Evolutionary conservation across 2,888 invertebrate genomes (phyloP), one percentile per base, ranked within the genome.

Genomic region (Paralinhomoeus sp.): DNA sequence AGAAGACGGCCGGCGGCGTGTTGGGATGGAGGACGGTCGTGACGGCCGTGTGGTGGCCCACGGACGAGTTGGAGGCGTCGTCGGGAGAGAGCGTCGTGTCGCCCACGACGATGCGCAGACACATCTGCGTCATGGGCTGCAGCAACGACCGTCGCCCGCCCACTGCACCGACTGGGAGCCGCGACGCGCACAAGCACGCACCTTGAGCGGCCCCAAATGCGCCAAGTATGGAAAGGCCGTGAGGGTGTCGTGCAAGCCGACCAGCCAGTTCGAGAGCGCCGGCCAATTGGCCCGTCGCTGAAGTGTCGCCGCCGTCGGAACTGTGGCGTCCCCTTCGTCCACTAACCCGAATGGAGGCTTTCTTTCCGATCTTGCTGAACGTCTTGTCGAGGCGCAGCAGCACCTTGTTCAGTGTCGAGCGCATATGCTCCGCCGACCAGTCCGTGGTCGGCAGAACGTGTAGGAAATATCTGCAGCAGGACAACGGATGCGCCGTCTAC

Each of bases 201-300:
- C 85, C 73, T 91, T 93, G 47, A 93, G 73, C 64, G 91, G 85
- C 55, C 85, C 87, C 51, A 74, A 65, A 62, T 93, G 89, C 58
- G 91, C 81, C 44, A 97, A 83, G 64, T 85, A 93, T 0, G 87
- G 84, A 65, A 84, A 89, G 49, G 80, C 76, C 47, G 78, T 73
- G 63, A 93, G 75, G 0, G 93, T 91, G 62, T 85, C 80, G 61
- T 91, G 89, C 20, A 61, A 50, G 54, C 68, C 93, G 69, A 82
- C 84, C 1, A 97, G 68, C 41, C 97, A 70, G 21, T 81, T 80
- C 39, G 85, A 82, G 1, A 93, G 87, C 0, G 93, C 87, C 59
- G 84, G 82, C 93, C 93, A 97, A 60, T 93, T 89, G 0, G 84
- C 82, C 52, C 87, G 83, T 55, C 87, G 73, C 78, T 82, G 64